Base-by-base conservation (phyloP, 1,140 invertebrate genomes). In the Ooceraea biroi region DNA sequence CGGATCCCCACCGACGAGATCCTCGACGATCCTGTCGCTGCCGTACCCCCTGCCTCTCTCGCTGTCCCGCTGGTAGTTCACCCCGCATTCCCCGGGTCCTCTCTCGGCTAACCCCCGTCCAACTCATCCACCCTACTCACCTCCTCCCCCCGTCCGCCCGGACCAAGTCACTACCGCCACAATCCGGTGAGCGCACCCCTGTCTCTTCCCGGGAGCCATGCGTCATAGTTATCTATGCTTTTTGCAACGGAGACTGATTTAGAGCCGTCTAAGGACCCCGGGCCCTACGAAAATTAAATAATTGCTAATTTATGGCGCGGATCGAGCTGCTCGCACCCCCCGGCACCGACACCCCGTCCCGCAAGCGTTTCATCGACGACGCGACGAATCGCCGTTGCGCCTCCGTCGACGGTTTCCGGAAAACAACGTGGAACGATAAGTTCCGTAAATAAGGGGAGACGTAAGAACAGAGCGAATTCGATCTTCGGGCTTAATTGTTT, bases 141-240 rank as follows among this genome's bases (percentile, higher is more conserved):
- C 30, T 30, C 19, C 3, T 12, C 44, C 48, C 36, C 48, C 30
- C 48, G 41, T 85, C 68, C 84, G 80, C 84, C 71, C 83, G 84
- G 86, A 90, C 84, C 84, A 86, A 87, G 88, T 84, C 86, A 86
- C 82, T 71, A 71, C 78, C 82, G 85, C 84, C 85, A 84, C 85
- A 85, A 90, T 87, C 88, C 84, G 84, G 85, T 86, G 88, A 89
- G 85, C 85, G 85, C 89, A 86, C 84, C 85, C 86, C 68, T 87
- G 69, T 94, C 93, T 93, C 93, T 93, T 93, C 92, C 89, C 91
- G 90, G 90, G 87, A 88, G 94, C 93, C 91, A 94, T 94, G 93
- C 92, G 93, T 94, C 94, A 94, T 94, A 94, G 94, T 94, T 94
- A 94, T 94, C 93, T 94, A 94, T 94, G 93, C 93, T 94, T 94